Conservation (phyloP, 2,888 invertebrate genomes). For the Ametastegia equiseti region DNA sequence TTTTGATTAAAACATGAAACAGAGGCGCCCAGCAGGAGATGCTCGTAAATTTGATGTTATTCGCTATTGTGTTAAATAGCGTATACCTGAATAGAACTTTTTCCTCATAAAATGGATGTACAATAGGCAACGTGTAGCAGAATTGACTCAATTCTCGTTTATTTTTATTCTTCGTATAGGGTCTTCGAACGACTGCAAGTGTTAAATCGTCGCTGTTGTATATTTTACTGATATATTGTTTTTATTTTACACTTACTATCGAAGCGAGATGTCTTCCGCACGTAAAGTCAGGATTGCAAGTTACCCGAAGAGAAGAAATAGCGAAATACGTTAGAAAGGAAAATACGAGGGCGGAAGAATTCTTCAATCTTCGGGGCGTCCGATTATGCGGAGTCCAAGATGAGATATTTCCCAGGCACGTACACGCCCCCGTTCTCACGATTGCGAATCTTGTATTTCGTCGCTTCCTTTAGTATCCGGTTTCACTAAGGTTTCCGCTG, state of each 20-base stretch:
- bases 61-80: neutral
- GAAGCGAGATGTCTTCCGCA: neutral
- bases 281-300: neutral
- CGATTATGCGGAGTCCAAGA: neutral
- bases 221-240: neutral
- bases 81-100: neutral
- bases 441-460: neutral
- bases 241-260: neutral
- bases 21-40: slow-evolving; percentile 1
- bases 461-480: neutral
- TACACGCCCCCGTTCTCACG: neutral
- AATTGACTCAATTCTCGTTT: neutral
- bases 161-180: neutral
- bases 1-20: slow-evolving; percentile 6
- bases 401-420: neutral
- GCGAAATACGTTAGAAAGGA: neutral
- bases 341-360: neutral
- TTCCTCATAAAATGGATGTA: neutral
- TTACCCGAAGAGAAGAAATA: neutral
- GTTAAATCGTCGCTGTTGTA: neutral
- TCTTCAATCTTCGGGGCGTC: neutral
- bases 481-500: neutral
- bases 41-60: neutral
- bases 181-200: neutral
- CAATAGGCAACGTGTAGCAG: neutral